These are phyloP conservation scores for Bombus superbus DNA, from an alignment of 1,140 invertebrate genomes.

Conservation along the genomic window DNA sequence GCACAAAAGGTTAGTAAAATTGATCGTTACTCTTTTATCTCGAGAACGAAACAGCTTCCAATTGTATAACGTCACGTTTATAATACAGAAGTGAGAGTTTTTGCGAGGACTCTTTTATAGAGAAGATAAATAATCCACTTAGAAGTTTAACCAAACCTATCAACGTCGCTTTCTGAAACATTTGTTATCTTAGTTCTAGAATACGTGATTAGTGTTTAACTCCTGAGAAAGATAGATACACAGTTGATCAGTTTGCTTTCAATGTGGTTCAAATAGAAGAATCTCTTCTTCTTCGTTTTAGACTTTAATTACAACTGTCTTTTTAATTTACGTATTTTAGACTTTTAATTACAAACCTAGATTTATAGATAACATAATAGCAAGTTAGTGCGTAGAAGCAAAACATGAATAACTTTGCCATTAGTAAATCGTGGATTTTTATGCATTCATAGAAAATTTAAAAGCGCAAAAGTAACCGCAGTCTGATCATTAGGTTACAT, in stretches of 20 bases:
- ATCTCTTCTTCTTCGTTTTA: background rate
- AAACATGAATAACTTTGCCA: no score
- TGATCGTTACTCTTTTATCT: conserved; percentile 13
- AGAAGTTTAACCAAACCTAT: background rate
- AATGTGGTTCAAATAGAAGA: background rate
- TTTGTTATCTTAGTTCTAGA: background rate
- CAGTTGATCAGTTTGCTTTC: background rate
- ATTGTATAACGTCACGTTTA: background rate
- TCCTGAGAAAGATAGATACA: background rate
- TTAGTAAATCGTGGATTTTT: no score
- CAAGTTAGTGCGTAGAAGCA: no score
- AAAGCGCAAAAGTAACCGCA: no score
- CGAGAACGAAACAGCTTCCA: background rate
- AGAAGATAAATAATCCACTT: background rate
- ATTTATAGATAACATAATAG: no score
- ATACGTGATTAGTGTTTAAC: background rate
- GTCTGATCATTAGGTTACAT: no score
- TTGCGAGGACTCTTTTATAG: background rate
- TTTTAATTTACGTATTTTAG: background rate
- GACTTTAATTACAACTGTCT: no score
- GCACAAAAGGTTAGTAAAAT: conserved; percentile 42
- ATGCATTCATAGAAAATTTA: no score
- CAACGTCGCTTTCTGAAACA: background rate
- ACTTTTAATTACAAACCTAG: background rate
- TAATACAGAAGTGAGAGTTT: background rate